These are phyloP conservation scores for Alexandromys fortis DNA, from an alignment of 2,113 vertebrate species.

Conservation along the genomic window DNA sequence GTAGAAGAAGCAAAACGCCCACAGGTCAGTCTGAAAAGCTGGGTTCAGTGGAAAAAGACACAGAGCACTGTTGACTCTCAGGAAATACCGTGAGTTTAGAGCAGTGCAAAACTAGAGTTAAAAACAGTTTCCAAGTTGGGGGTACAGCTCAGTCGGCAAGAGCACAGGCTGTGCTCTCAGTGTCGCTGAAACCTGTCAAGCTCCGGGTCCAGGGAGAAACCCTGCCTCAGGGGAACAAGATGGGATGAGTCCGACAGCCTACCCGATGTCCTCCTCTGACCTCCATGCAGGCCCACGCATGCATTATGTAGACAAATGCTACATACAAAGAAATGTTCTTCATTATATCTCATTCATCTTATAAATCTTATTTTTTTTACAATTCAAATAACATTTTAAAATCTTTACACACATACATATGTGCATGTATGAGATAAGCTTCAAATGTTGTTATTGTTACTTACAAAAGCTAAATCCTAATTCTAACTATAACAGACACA, in stretches of 20 bases:
- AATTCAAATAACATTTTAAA: constrained; percentile 27
- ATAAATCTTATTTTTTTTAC: constrained; percentile 23
- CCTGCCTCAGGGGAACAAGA: not conserved
- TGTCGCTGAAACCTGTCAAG: not conserved
- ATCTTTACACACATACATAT: not conserved
- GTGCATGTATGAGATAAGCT: not conserved
- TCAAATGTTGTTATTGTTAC: not conserved
- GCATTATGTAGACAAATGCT: not conserved
- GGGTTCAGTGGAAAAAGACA: not conserved
- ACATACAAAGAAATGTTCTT: not conserved
- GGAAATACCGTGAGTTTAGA: not conserved
- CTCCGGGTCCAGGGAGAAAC: not conserved
- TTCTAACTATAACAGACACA: constrained; percentile 27
- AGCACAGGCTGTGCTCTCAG: not conserved
- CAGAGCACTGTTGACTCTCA: not conserved
- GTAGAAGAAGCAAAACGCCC: constrained; percentile 47
- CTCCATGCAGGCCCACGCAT: not conserved
- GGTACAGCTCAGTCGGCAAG: not conserved
- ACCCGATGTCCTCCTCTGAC: no score
- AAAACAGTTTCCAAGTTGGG: not conserved
- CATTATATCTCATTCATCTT: not conserved
- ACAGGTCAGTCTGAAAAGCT: not conserved
- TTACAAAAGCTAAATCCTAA: constrained; percentile 35
- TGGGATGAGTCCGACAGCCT: not conserved
- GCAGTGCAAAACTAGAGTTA: not conserved